Percentiles rank a stretch among this genome's conserved stretches.
Evolutionary conservation across 2,113 vertebrate species (phyloP).

Genomic region (Scytalopus superciliaris): DNA sequence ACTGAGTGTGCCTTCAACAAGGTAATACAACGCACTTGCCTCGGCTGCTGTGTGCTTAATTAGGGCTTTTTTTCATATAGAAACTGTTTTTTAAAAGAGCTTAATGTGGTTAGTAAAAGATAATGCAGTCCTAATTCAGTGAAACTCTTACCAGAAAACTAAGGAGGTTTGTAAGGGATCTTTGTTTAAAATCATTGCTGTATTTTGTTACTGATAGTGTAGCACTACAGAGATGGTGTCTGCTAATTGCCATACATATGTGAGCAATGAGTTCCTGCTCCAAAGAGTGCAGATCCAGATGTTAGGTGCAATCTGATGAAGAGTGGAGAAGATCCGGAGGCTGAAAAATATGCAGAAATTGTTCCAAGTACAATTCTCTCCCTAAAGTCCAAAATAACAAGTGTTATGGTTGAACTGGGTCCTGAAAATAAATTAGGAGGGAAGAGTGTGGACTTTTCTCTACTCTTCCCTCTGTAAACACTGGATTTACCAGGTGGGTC

Average conservation of each 20-base stretch:
- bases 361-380: background rate
- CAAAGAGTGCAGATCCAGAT: background rate
- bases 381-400: background rate
- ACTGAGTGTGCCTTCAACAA: conserved; percentile 52
- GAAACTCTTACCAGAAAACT: background rate
- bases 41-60: background rate
- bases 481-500: background rate
- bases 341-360: background rate
- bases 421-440: background rate
- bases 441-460: background rate
- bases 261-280: background rate
- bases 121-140: background rate
- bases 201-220: background rate
- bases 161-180: background rate
- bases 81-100: background rate
- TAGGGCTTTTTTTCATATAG: background rate
- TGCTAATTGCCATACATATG: background rate
- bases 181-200: background rate
- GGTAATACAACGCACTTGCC: background rate
- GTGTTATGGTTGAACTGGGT: background rate
- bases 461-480: background rate
- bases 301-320: background rate
- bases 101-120: background rate
- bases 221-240: too few species aligned
- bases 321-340: background rate